A percentile compares a stretch with the other conserved stretches of the same genome.
These are phyloP conservation scores for Lepilemur ruficaudatus DNA, from an alignment of 2,797 vertebrate genomes.

Conservation along the genomic window DNA sequence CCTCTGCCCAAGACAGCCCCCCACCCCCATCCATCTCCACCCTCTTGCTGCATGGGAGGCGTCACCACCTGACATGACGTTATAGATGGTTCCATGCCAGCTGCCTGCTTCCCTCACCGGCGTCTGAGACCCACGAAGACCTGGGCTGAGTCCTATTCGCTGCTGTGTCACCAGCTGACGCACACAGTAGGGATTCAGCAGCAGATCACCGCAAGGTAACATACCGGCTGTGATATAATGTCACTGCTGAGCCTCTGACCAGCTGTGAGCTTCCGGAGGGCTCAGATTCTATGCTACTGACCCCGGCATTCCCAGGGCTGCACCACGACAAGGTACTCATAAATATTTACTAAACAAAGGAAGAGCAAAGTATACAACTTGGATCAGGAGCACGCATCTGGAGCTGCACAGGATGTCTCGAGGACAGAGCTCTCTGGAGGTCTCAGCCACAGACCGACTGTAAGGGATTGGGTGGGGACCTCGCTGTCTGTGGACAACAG, in stretches of 20 bases:
- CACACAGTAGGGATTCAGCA: background rate
- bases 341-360: background rate
- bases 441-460: background rate
- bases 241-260: background rate
- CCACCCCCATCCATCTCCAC: background rate
- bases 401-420: background rate
- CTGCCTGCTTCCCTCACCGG: background rate
- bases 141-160: background rate
- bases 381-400: background rate
- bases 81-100: background rate
- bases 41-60: too few species aligned
- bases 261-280: background rate
- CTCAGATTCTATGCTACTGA: background rate
- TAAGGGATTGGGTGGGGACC: background rate
- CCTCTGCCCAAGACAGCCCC: background rate
- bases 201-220: background rate
- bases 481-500: background rate
- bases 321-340: background rate
- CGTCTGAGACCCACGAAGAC: background rate
- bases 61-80: background rate
- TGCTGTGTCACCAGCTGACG: background rate
- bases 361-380: background rate
- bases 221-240: accelerated
- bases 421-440: accelerated
- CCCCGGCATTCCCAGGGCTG: accelerated